Conservation (phyloP, 2,797 vertebrate species). For the Petrocephalus schoutedeni region DNA sequence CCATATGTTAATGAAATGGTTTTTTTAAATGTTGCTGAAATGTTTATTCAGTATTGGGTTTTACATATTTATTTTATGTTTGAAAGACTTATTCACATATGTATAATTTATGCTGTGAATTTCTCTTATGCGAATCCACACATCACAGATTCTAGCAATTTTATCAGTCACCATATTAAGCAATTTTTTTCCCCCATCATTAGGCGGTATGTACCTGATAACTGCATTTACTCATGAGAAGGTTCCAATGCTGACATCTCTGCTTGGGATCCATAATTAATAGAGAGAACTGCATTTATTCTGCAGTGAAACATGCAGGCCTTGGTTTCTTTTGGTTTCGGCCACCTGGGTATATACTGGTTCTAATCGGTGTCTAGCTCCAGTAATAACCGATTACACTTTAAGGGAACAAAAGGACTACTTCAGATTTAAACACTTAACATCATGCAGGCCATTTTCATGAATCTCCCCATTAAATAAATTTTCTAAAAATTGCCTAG, state of each 20-base stretch:
- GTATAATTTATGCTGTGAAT: neutral
- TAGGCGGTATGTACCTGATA: neutral
- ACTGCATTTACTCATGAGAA: neutral
- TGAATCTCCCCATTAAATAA: slow-evolving; percentile 32
- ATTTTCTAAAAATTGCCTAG: slow-evolving; percentile 31
- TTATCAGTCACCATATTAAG: neutral
- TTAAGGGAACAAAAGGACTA: neutral
- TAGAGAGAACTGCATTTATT: neutral
- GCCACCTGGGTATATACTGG: neutral
- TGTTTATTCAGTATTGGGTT: neutral
- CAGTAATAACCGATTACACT: neutral
- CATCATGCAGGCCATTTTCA: neutral
- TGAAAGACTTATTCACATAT: neutral
- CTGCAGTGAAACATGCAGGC: neutral
- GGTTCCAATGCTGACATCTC: neutral
- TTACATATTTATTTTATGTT: neutral
- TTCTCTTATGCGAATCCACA: neutral
- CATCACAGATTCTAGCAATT: neutral
- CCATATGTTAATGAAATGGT: neutral
- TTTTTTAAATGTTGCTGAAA: neutral
- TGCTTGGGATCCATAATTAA: neutral
- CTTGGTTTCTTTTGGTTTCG: neutral
- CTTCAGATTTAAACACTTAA: neutral
- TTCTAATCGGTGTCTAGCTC: neutral
- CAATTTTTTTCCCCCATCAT: neutral